These are phyloP conservation scores for Myotis lucifugus DNA, from an alignment of 2,113 vertebrate genomes.

Conservation along the genomic window DNA sequence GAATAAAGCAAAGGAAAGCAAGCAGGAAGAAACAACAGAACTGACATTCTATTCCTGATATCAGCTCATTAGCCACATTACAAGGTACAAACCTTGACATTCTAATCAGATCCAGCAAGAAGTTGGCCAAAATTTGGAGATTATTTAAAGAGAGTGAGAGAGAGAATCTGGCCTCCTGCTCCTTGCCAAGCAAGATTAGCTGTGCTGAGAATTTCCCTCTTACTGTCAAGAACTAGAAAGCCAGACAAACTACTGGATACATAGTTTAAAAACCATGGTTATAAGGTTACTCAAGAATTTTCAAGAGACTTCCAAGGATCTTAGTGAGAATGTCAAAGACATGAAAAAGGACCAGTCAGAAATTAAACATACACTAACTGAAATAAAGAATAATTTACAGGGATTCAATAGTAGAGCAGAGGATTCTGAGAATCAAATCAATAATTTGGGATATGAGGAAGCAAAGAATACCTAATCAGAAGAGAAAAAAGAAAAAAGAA, in stretches of 20 bases:
- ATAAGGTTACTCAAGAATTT: too few relatives aligned
- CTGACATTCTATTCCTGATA: fast-evolving
- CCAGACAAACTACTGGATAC: background rate
- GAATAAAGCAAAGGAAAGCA: background rate
- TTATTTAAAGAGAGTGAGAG: background rate
- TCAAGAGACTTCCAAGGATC: too few relatives aligned
- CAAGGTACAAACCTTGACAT: background rate
- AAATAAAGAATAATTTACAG: too few relatives aligned
- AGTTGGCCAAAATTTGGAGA: background rate
- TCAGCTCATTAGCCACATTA: background rate
- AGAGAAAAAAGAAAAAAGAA: too few relatives aligned
- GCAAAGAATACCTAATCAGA: too few relatives aligned
- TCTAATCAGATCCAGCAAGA: background rate
- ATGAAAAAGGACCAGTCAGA: too few relatives aligned
- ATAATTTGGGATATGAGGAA: too few relatives aligned
- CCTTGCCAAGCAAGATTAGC: background rate
- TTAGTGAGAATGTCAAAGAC: too few relatives aligned
- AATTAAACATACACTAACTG: too few relatives aligned
- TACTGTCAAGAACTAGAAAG: background rate
- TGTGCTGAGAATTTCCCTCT: background rate
- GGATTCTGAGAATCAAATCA: too few relatives aligned
- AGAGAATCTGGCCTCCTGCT: background rate
- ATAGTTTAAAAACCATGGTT: too few relatives aligned
- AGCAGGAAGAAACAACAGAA: background rate
- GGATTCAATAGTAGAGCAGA: too few relatives aligned